Conservation (phyloP, 2,113 vertebrate species). For the Phaethornis superciliosus region DNA sequence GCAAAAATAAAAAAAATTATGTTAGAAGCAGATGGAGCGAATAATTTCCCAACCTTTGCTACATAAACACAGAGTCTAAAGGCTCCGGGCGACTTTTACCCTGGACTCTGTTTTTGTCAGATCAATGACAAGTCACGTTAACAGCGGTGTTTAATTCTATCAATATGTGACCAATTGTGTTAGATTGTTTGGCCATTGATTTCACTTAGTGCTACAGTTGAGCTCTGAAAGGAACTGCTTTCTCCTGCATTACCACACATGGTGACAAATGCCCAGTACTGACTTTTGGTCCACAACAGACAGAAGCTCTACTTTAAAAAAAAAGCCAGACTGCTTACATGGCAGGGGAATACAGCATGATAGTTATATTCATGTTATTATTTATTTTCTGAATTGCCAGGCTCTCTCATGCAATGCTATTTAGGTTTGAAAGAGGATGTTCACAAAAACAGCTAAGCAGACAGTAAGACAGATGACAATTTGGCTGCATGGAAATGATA, state of each 20-base stretch:
- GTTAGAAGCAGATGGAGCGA: slow-evolving; percentile 55
- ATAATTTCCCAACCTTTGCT: slow-evolving; percentile 66
- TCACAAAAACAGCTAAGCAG: slow-evolving; percentile 17
- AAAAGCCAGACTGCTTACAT: background rate
- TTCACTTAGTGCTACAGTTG: slow-evolving; percentile 84
- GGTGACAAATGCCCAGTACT: slow-evolving; percentile 63
- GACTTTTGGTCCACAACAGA: background rate
- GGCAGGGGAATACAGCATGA: background rate
- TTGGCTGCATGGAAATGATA: background rate
- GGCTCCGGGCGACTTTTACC: slow-evolving; percentile 75
- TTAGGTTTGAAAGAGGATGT: slow-evolving; percentile 10
- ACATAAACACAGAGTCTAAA: slow-evolving; percentile 61
- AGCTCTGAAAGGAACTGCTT: slow-evolving; percentile 78
- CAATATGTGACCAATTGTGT: slow-evolving; percentile 92
- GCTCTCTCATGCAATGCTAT: background rate
- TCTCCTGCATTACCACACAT: slow-evolving; percentile 69
- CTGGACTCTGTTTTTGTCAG: slow-evolving; percentile 73
- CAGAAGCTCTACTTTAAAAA: background rate
- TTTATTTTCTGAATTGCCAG: slow-evolving; percentile 7
- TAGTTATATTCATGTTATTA: background rate
- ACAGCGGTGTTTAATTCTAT: slow-evolving; percentile 92
- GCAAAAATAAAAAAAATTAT: slow-evolving; percentile 21
- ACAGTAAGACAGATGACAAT: background rate
- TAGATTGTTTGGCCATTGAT: slow-evolving; percentile 92
- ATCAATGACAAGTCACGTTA: slow-evolving; percentile 89